A percentile compares a stretch with the other conserved stretches of the same genome.
Conservation (phyloP, 2,113 vertebrate genomes). For the Eulemur rufifrons region DNA sequence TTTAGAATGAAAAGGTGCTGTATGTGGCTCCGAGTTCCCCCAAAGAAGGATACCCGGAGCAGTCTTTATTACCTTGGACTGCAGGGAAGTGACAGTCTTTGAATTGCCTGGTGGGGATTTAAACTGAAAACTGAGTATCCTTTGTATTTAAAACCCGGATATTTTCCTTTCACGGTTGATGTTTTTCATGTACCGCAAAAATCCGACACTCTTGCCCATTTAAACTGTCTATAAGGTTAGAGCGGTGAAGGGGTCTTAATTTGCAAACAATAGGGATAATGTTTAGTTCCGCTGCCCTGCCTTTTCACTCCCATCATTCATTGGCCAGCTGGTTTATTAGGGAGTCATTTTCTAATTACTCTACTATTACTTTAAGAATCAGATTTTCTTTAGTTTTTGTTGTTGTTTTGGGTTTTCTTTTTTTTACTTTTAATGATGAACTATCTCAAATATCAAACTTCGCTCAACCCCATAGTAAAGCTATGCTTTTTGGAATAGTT, state of each 20-base stretch:
- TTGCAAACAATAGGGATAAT: neutral
- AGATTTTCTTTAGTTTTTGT: neutral
- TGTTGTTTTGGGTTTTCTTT: neutral
- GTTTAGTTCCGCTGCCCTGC: neutral
- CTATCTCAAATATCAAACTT: neutral
- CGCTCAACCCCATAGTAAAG: neutral
- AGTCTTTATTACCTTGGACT: neutral
- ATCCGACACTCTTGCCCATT: neutral
- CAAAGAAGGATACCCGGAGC: no score
- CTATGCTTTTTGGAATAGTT: neutral
- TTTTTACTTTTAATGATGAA: neutral
- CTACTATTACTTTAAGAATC: neutral
- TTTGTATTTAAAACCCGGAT: slow-evolving; percentile 28
- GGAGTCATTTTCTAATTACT: slow-evolving; percentile 18
- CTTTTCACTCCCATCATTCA: neutral
- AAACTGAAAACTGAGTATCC: slow-evolving; percentile 47
- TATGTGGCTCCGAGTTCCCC: neutral
- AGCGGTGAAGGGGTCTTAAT: slow-evolving; percentile 11
- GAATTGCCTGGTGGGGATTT: neutral
- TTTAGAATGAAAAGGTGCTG: neutral
- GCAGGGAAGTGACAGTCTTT: slow-evolving; percentile 29
- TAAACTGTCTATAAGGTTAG: neutral
- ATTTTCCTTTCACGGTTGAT: neutral
- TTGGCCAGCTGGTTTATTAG: neutral
- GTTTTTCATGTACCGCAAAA: neutral